A percentile compares a stretch with the other conserved stretches of the same genome.
Evolutionary conservation across 2,888 invertebrate species (phyloP).

Genomic region (Xanthorhoe spadicearia): DNA sequence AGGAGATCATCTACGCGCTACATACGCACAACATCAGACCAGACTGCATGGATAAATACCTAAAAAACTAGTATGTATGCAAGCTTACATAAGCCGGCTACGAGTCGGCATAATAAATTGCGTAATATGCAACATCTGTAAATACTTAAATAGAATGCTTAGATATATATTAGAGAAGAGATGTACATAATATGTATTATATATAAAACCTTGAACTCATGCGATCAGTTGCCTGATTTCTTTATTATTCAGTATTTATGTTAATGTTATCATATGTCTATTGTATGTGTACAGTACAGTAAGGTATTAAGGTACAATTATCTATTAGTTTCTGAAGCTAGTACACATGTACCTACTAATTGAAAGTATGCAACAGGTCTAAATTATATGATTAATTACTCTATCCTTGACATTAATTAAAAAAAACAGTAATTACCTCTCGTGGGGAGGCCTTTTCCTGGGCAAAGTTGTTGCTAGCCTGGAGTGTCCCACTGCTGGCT

Average conservation of each 20-base stretch:
- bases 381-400: too few relatives aligned
- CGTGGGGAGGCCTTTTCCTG: too few relatives aligned
- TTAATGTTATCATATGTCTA: too few relatives aligned
- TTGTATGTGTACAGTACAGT: too few relatives aligned
- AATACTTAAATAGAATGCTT: constrained; percentile 71
- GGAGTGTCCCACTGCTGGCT: too few relatives aligned
- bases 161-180: constrained; percentile 11
- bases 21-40: constrained; percentile 98
- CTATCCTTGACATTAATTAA: too few relatives aligned
- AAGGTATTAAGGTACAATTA: too few relatives aligned
- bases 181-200: constrained; percentile 50
- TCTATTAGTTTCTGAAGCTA: too few relatives aligned
- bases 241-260: constrained; percentile 13
- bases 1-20: constrained; percentile 97
- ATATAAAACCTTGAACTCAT: constrained; percentile 55
- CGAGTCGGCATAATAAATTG: constrained; percentile 39
- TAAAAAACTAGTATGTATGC: constrained; percentile 94
- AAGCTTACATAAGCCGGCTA: constrained; percentile 48
- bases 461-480: too few relatives aligned
- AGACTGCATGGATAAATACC: constrained; percentile 93
- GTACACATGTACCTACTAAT: too few relatives aligned
- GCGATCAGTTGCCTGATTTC: constrained; percentile 28
- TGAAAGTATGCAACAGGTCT: too few relatives aligned
- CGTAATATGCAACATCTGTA: constrained; percentile 75
- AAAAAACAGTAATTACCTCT: too few relatives aligned